phyloP scores from a whole-genome alignment of 1,140 invertebrate genomes.

The Apis laboriosa region DNA sequence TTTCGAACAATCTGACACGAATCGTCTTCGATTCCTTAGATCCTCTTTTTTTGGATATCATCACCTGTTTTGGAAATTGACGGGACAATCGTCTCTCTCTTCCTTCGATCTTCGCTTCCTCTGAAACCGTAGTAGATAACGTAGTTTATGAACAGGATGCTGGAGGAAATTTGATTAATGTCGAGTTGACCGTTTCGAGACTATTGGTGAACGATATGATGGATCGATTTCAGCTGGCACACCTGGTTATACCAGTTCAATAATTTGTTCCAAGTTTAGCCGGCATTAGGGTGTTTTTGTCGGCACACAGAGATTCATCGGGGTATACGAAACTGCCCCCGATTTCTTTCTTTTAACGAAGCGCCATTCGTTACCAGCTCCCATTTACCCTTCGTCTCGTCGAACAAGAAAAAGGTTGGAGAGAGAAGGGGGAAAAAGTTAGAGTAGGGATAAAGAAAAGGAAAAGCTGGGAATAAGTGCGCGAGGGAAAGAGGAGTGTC shows the following conservation, averaged over 20 bases:
- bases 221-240: no score
- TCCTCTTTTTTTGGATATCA: background rate
- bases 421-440: background rate
- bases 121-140: no score
- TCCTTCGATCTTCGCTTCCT: no score
- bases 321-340: slow-evolving; percentile 10
- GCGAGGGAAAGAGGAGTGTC: slow-evolving; percentile 47
- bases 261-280: background rate
- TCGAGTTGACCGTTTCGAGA: no score
- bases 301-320: background rate
- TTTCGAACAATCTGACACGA: slow-evolving; percentile 11
- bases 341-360: slow-evolving; percentile 36
- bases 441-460: slow-evolving; percentile 12
- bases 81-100: no score
- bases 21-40: slow-evolving; percentile 32
- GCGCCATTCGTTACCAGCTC: slow-evolving; percentile 46
- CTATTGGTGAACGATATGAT: no score
- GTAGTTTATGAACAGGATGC: no score
- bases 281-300: background rate
- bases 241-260: background rate
- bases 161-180: no score
- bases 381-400: slow-evolving; percentile 47
- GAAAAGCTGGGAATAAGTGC: slow-evolving; percentile 39
- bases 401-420: background rate
- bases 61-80: no score